Base-by-base conservation (phyloP, 2,797 vertebrate species). In the Pogonophryne albipinna region DNA sequence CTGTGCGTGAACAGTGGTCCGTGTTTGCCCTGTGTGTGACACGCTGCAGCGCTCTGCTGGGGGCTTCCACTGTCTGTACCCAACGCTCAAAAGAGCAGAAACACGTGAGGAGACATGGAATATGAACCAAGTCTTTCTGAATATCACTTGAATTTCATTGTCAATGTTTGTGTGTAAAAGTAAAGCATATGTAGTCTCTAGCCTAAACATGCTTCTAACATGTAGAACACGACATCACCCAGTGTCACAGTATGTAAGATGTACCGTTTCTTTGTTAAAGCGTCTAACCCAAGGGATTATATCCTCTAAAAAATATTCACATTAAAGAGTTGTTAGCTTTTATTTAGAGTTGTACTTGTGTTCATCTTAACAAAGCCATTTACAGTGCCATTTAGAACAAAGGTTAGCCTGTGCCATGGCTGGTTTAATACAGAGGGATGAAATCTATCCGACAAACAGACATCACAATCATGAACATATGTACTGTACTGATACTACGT, bases 11-110 rank as follows among this genome's bases (percentile, higher is more conserved):
- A 31, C 6, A 34, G 42, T 45, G 55, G 42, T 13, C 58, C 11
- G 51, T 80, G 66, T 52, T 45, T 49, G 19, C 27, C 38, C 34
- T 76, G 11, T 10, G 67, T 27, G 59, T 61, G 14, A 58, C 23
- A 2, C 2, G 50, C 41, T 63, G 38, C 65, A 53, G 41, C 46
- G 23, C 13, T 42, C 23, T 45, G 44, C 31, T 38, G 19, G 11
- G 45, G 45, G 15, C 58, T 15, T 38, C 9, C 51, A 4, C 8
- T 52, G 23, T 79, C 20, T 42, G 65, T 14, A 23, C 56, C 12
- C 17, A 38, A 58, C 17, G 1, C 20, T n/a, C 9, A 6, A 31
- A 20, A 44, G 6, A 17, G 34, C 34, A 20, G 50, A 3, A 14
- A 41, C 12, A 5, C 23, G 11, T 46, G 44, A 34, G 46, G 4